Conservation (phyloP, 2,113 vertebrate species). For the Nesogale talazaci region DNA sequence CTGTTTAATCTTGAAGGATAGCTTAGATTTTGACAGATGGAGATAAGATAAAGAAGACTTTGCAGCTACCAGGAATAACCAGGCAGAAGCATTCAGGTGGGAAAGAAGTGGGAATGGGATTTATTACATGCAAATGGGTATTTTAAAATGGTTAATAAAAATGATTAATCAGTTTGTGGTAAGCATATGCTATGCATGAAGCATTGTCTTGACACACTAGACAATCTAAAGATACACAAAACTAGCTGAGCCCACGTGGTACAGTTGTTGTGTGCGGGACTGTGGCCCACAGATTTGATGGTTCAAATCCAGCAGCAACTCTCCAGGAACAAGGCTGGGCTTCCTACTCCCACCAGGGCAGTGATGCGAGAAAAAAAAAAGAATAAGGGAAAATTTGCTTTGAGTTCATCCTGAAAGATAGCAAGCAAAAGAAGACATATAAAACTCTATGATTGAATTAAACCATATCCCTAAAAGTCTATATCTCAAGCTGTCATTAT, state of each 20-base stretch:
- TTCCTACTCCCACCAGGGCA: too few species aligned
- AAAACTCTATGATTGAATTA: slow-evolving; percentile 3
- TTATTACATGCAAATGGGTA: not conserved
- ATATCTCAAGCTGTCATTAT: not conserved
- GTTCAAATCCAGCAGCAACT: too few species aligned
- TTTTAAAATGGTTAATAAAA: not conserved
- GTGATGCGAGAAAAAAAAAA: too few species aligned
- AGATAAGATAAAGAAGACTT: not conserved
- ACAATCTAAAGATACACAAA: not conserved
- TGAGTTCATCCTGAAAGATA: too few species aligned
- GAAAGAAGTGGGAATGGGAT: not conserved
- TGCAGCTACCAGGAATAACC: not conserved
- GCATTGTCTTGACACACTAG: not conserved
- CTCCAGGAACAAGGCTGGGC: too few species aligned
- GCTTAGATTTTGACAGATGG: not conserved
- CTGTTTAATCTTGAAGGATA: slow-evolving; percentile 10
- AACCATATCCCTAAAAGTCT: not conserved
- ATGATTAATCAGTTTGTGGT: not conserved
- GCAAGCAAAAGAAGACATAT: too few species aligned
- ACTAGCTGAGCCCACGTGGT: too few species aligned
- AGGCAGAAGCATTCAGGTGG: not conserved
- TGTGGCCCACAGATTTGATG: too few species aligned
- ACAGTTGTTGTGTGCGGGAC: too few species aligned
- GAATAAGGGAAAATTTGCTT: too few species aligned
- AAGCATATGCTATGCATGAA: not conserved